These are phyloP conservation scores for Boloria euphrosyne DNA, from an alignment of 2,888 invertebrate genomes.

Conservation along the genomic window DNA sequence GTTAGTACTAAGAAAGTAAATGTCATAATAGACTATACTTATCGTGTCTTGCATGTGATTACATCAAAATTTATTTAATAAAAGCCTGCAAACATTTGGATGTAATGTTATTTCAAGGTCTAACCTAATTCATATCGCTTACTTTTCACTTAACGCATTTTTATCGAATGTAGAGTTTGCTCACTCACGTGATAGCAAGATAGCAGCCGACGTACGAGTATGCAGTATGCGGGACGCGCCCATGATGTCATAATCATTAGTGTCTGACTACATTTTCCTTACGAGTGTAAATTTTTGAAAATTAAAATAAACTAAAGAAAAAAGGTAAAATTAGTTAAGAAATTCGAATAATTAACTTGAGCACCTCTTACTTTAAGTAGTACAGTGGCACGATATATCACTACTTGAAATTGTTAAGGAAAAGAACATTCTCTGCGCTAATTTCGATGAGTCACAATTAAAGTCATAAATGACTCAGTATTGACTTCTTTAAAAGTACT, in stretches of 20 bases:
- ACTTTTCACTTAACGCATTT: neutral
- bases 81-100: no score
- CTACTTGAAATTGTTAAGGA: neutral
- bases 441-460: slow-evolving; percentile 8
- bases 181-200: neutral
- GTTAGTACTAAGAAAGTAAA: neutral
- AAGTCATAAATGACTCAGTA: slow-evolving; percentile 9
- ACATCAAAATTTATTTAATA: no score
- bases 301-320: neutral
- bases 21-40: neutral
- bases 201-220: neutral
- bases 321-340: no score
- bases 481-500: neutral
- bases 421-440: neutral
- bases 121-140: no score
- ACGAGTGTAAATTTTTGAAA: neutral
- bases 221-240: slow-evolving; percentile 2
- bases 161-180: neutral
- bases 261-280: neutral
- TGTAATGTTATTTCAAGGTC: no score
- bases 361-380: no score
- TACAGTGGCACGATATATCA: neutral
- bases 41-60: no score
- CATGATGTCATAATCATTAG: slow-evolving; percentile 13
- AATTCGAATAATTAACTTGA: no score